Conservation (phyloP, 2,888 invertebrate genomes). For the Hyppa rectilinea region DNA sequence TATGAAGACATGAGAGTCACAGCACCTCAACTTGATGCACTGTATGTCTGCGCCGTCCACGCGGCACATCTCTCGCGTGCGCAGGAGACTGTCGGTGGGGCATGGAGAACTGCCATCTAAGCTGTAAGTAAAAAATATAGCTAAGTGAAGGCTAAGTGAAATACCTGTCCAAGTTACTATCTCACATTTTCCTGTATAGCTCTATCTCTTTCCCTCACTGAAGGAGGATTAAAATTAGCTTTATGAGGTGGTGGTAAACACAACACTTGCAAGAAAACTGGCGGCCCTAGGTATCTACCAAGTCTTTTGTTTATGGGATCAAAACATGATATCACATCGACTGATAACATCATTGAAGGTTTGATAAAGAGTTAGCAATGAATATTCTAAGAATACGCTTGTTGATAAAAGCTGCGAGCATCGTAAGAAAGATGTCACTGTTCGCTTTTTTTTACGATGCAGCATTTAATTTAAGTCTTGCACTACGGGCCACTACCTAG, state of each 20-base stretch:
- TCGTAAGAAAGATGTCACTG: not conserved
- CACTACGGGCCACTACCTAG: not conserved
- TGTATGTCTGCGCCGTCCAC: slow-evolving; percentile 91
- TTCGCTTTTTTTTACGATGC: not conserved
- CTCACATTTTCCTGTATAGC: no score
- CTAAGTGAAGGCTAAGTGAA: no score
- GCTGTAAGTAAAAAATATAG: slow-evolving; percentile 69
- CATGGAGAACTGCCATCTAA: slow-evolving; percentile 82
- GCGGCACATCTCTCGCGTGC: slow-evolving; percentile 91
- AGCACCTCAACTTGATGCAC: slow-evolving; percentile 92
- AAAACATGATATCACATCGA: not conserved
- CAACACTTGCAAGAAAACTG: no score
- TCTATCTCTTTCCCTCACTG: no score
- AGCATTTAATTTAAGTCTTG: not conserved
- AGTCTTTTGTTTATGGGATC: no score
- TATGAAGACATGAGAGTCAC: slow-evolving; percentile 91
- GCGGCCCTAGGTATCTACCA: no score
- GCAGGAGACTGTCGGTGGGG: slow-evolving; percentile 91
- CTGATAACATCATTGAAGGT: slow-evolving; percentile 36
- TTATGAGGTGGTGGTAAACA: no score
- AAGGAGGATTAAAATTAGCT: no score
- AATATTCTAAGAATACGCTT: slow-evolving; percentile 30
- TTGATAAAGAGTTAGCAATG: slow-evolving; percentile 14
- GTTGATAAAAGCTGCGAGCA: slow-evolving; percentile 18
- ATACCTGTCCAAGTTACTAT: no score